These are phyloP conservation scores for Cirrhinus molitorella DNA, from an alignment of 2,797 vertebrate genomes.

Conservation along the genomic window DNA sequence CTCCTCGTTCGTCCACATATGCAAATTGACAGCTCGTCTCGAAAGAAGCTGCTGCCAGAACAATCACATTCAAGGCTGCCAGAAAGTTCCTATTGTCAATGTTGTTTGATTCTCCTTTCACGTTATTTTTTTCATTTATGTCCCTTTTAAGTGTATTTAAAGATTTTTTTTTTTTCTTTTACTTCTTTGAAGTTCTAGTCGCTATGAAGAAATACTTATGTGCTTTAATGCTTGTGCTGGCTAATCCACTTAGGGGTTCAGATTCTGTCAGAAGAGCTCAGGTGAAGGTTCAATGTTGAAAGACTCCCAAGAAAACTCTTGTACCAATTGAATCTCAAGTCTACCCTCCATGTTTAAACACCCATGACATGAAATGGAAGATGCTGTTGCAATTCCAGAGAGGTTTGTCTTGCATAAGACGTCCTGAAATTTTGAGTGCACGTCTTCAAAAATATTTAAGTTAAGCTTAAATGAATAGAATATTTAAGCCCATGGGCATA, in stretches of 20 bases:
- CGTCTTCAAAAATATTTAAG: background rate
- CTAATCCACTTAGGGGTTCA: conserved; percentile 48
- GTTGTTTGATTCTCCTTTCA: conserved; percentile 33
- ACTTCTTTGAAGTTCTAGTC: conserved; percentile 42
- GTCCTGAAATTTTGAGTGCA: background rate
- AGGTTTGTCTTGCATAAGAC: background rate
- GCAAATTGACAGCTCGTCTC: conserved; percentile 26
- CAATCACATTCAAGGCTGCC: conserved; percentile 29
- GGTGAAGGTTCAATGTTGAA: conserved; percentile 35
- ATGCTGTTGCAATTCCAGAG: conserved; percentile 36
- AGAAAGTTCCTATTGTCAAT: conserved; percentile 35
- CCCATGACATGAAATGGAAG: conserved; percentile 26
- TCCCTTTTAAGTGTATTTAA: conserved; percentile 29
- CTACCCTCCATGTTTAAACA: conserved; percentile 36
- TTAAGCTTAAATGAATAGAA: background rate
- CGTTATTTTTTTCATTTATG: conserved; percentile 14
- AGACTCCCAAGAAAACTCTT: conserved; percentile 10
- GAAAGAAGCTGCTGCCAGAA: conserved; percentile 21
- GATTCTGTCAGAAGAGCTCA: conserved; percentile 33
- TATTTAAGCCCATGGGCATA: background rate
- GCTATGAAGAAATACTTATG: conserved; percentile 9
- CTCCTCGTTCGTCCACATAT: conserved; percentile 9
- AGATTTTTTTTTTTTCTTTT: conserved; percentile 8
- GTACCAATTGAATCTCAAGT: background rate
- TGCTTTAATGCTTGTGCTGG: conserved; percentile 14